phyloP scores from a whole-genome alignment of 2,113 vertebrate species.

The Platysteira castanea region DNA sequence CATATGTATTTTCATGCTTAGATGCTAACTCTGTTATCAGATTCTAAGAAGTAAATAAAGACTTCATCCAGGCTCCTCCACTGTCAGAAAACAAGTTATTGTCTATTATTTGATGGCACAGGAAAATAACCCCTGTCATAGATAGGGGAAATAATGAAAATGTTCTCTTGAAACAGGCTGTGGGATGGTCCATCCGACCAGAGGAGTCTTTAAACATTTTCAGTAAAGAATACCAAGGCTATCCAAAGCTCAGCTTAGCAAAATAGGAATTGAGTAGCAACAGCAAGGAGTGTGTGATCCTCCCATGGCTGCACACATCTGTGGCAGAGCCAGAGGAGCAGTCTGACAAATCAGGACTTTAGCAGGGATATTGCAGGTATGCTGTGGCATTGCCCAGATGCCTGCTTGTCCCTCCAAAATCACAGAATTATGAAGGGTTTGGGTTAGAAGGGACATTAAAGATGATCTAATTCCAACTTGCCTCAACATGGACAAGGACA shows the following conservation, averaged over 20 bases:
- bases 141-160: background rate
- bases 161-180: background rate
- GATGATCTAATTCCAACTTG: background rate
- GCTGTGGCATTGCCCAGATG: rapidly evolving
- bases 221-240: background rate
- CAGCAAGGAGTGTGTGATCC: background rate
- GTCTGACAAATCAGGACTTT: background rate
- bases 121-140: background rate
- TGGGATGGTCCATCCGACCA: rapidly evolving
- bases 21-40: background rate
- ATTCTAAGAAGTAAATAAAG: background rate
- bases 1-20: background rate
- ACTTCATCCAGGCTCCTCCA: background rate
- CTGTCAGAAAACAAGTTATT: background rate
- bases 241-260: background rate
- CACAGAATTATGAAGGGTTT: background rate
- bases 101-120: background rate
- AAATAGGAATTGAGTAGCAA: background rate
- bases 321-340: background rate
- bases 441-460: background rate
- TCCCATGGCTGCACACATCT: background rate
- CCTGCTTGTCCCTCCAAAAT: background rate
- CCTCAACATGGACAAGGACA: background rate
- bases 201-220: background rate
- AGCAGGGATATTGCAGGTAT: background rate